Base-by-base conservation (phyloP, 2,797 vertebrate genomes). In the Glossophaga mutica region DNA sequence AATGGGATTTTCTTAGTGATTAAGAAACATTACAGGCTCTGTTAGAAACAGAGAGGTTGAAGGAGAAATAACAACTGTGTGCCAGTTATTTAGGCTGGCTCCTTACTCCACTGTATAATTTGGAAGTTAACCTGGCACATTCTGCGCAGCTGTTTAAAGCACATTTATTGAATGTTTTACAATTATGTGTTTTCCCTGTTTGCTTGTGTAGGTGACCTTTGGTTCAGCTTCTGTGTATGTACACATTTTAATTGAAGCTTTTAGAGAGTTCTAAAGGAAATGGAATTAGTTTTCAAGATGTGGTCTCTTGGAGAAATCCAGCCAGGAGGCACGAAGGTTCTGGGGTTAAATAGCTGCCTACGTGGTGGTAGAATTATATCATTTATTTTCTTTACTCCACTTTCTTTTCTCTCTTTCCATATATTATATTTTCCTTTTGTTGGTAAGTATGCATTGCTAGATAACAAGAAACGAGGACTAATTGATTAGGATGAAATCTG, bases 191-290 rank as follows among this genome's bases (percentile, higher is more conserved):
- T 95, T 96, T 91, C 78, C 68, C 52, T 93, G 62, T 94, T 97
- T 96, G 89, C 88, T 96, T 96, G 91, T 34, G 94, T 90, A 90
- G 92, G 71, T 97, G 91, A 96, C 97, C 93, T 97, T 97, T 97
- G 94, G 29, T 90, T 95, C 73, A 93, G 94, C 46, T 94, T 96
- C 89, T 95, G 76, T 83, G 57, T 95, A 78, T 92, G 46, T 93
- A 94, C 78, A 96, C 77, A 96, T 94, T 93, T 93, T 97, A 97
- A 91, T 92, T 95, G 84, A 96, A 92, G 74, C 85, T 86, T 97
- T 96, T 96, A 26, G 59, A 91, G 84, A 91, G 81, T 94, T 97
- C 81, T 87, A 81, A 95, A 95, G 62, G n/a, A 97, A 93, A 92
- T 76, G 32, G 77, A 95, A 92, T 97, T 93, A 81, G 42, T 92